phyloP scores from a whole-genome alignment of 2,888 invertebrate genomes.

The Erannis defoliaria region DNA sequence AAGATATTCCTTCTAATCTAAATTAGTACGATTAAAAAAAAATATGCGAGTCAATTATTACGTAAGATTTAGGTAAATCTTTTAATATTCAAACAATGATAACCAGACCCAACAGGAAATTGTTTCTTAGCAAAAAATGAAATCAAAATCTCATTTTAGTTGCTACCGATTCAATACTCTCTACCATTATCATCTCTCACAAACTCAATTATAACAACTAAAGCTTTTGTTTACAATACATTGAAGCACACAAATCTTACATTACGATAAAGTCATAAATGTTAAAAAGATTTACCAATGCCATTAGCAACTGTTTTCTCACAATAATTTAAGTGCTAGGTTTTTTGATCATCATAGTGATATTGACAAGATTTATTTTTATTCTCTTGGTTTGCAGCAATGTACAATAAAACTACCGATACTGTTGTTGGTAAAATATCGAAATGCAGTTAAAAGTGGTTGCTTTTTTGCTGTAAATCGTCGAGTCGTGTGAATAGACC shows the following conservation, averaged over 20 bases:
- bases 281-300: too few relatives aligned
- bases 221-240: background rate
- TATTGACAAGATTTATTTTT: too few relatives aligned
- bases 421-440: constrained; percentile 19
- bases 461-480: constrained; percentile 66
- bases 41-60: too few relatives aligned
- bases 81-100: constrained; percentile 51
- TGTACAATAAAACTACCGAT: background rate
- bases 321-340: too few relatives aligned
- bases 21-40: too few relatives aligned
- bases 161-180: constrained; percentile 58
- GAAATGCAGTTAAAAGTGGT: constrained; percentile 5
- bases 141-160: constrained; percentile 59
- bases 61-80: too few relatives aligned
- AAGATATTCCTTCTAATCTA: too few relatives aligned
- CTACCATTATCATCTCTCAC: background rate
- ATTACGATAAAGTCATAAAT: too few relatives aligned
- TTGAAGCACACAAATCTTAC: constrained; percentile 5
- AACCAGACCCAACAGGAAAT: constrained; percentile 66
- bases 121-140: constrained; percentile 66
- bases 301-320: too few relatives aligned
- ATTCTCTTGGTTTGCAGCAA: background rate
- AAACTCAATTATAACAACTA: background rate
- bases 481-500: constrained; percentile 74
- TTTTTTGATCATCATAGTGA: too few relatives aligned